Evolutionary conservation across 2,888 invertebrate genomes (phyloP), one percentile per base, ranked within the genome.

Genomic region (Drosophila tanythrix): DNA sequence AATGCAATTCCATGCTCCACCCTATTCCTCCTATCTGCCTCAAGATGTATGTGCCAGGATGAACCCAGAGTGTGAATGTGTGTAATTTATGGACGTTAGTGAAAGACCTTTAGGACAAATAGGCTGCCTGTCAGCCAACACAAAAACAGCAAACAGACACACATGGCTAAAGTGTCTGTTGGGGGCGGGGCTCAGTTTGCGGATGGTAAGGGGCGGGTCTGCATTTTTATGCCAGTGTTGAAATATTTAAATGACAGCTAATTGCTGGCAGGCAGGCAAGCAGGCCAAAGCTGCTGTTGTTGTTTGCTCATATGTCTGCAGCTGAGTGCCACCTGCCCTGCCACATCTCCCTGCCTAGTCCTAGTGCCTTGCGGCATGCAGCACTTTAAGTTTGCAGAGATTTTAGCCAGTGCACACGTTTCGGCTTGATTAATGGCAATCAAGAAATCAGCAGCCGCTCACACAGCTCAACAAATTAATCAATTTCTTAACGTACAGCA

Each of bases 241-340:
- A 89, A 85, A 89, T 89, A 89, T 88, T 88, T 89, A 89, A 89
- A 88, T 83, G 88, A 82, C 85, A 89, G 89, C 89, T 88, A 89
- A 88, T 88, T 88, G 85, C 89, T 82, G 77, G 60, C 76, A 79
- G 72, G 70, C 66, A 58, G 76, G 58, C 79, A 77, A 72, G 72
- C 66, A 60, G 65, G 38, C 50, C 51, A 38, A n/a, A 65, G 36
- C 55, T 69, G 55, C 40, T 62, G 70, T 73, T 73, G 73, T 71
- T 89, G 84, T 89, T 87, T 87, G 76, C 81, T 77, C 85, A 67
- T 64, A 79, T 84, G 89, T 87, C 88, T 87, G 85, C 74, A 65
- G 70, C 73, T 57, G 75, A 88, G 80, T 63, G 66, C 7, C 35
- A 35, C 52, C 33, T 33, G 29, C 46, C 8, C 31, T 40, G 18